Percentiles rank a stretch among this genome's conserved stretches.
Conservation (phyloP, 2,113 vertebrate genomes). For the Gymnorhina tibicen region DNA sequence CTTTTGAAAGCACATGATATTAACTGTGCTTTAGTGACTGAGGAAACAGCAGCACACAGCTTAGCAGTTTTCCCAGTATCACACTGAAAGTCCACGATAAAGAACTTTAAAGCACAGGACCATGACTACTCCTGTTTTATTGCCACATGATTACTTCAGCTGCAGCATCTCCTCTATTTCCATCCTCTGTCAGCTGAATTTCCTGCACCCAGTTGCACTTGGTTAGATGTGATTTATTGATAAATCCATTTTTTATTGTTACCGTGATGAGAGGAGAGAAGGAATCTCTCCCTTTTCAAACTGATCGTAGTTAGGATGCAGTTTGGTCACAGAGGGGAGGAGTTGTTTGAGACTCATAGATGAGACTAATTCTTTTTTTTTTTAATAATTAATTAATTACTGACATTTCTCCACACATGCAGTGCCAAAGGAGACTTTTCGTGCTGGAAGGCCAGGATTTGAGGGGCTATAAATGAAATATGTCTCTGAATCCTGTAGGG, state of each 20-base stretch:
- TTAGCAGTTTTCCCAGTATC: not conserved
- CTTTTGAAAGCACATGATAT: not conserved
- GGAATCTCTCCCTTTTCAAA: not conserved
- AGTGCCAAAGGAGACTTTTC: not conserved
- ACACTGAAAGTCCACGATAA: not conserved
- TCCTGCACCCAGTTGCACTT: not conserved
- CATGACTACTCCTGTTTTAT: not conserved
- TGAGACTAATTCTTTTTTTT: not conserved
- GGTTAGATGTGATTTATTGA: not conserved
- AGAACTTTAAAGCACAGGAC: not conserved
- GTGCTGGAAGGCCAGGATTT: not conserved
- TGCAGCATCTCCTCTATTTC: not conserved
- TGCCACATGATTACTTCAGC: not conserved
- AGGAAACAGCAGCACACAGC: not conserved
- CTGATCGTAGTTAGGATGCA: not conserved
- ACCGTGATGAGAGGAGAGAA: not conserved
- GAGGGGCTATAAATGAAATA: not conserved
- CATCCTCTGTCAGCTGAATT: not conserved
- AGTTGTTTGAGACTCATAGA: not conserved
- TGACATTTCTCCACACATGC: not conserved
- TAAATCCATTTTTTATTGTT: not conserved
- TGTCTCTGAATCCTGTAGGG: not conserved
- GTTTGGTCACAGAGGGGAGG: not conserved
- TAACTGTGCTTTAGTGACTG: not conserved
- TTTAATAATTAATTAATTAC: not conserved